Conservation (phyloP, 2,888 invertebrate species). For the Selenia dentaria region DNA sequence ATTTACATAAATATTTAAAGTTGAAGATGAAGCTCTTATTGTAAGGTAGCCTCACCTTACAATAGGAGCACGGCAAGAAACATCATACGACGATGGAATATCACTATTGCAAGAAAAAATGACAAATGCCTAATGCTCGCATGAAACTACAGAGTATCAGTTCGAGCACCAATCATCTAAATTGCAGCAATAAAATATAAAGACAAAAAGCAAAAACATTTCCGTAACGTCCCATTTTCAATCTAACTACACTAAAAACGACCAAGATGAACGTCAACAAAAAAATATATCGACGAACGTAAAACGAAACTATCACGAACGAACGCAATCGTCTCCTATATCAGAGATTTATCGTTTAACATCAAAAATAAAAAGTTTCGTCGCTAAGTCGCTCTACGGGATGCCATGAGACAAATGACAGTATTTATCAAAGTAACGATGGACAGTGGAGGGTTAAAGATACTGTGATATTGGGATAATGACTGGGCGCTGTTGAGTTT, state of each 20-base stretch:
- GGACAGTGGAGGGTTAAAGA: constrained; percentile 52
- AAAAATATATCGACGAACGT: constrained; percentile 22
- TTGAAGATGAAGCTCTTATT: no score
- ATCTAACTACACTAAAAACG: constrained; percentile 11
- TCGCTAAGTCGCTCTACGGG: constrained; percentile 41
- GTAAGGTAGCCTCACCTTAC: no score
- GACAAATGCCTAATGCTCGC: no score
- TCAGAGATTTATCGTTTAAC: constrained; percentile 50
- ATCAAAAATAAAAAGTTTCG: constrained; percentile 56
- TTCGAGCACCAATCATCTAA: background rate
- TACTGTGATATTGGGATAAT: constrained; percentile 39
- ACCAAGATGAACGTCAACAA: constrained; percentile 19
- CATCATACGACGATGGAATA: no score
- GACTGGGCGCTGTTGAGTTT: constrained; percentile 13
- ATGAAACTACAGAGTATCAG: background rate
- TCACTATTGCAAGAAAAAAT: no score
- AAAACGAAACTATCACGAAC: constrained; percentile 26
- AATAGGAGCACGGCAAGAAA: no score
- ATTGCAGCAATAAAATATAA: background rate
- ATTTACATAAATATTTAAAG: no score
- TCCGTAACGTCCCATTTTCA: constrained; percentile 15
- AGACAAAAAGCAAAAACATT: constrained; percentile 6
- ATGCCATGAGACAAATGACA: constrained; percentile 44
- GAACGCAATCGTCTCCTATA: constrained; percentile 41
- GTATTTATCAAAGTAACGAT: constrained; percentile 60